Evolutionary conservation across 2,797 vertebrate species (phyloP).

Genomic region (Anolis apletophallus): DNA sequence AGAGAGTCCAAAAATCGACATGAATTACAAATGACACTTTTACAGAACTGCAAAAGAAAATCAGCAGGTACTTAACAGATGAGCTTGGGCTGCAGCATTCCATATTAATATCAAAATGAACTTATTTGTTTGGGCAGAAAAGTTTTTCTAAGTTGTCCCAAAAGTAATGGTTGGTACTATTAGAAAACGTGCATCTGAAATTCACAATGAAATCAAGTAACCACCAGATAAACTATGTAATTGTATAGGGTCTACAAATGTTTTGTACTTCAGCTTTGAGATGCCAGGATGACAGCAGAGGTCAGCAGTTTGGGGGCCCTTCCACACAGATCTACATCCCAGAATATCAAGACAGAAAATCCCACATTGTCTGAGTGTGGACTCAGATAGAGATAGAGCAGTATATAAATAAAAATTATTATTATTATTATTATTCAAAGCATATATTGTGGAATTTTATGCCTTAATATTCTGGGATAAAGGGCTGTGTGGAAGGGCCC

Average conservation of each 20-base stretch:
- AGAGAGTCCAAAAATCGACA: slow-evolving; percentile 4
- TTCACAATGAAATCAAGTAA: not conserved
- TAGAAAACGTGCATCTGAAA: slow-evolving; percentile 65
- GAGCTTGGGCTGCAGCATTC: not conserved
- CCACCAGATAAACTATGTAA: not conserved
- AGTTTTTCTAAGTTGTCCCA: slow-evolving; percentile 45
- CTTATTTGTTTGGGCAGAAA: slow-evolving; percentile 8
- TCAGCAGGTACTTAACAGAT: slow-evolving; percentile 24
- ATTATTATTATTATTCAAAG: no score
- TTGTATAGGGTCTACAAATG: not conserved
- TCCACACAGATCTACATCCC: no score
- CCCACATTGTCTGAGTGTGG: no score
- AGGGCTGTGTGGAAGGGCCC: no score
- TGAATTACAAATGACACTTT: slow-evolving; percentile 38
- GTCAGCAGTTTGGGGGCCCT: no score
- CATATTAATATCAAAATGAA: not conserved
- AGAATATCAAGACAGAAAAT: no score
- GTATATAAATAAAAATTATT: no score
- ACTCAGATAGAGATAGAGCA: no score
- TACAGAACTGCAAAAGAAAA: not conserved
- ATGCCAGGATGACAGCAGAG: no score
- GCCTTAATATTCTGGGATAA: no score
- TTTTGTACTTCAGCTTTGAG: no score
- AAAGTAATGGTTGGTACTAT: slow-evolving; percentile 17
- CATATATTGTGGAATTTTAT: no score